These are phyloP conservation scores for Sporophila hypoxantha DNA, from an alignment of 2,113 vertebrate species.

Conservation along the genomic window DNA sequence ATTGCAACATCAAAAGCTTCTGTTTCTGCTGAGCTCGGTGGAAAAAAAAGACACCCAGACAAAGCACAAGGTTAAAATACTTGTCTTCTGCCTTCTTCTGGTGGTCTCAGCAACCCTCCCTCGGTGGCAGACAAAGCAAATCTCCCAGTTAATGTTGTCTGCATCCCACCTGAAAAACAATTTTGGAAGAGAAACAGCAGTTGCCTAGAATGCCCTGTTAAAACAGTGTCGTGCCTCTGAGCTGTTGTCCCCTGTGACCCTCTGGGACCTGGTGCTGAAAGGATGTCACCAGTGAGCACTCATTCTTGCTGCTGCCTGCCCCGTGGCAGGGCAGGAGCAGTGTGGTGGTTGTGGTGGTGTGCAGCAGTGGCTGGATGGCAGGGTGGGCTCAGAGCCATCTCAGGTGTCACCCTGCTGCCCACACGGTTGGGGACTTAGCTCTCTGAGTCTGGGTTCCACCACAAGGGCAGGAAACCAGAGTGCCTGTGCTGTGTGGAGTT, in stretches of 20 bases:
- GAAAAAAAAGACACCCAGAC: neutral
- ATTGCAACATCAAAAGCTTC: conserved; percentile 7
- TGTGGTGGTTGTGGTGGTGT: neutral
- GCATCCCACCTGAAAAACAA: neutral
- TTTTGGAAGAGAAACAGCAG: neutral
- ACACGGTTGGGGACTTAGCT: accelerated
- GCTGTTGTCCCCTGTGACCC: neutral
- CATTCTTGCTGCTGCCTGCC: neutral
- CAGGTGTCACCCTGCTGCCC: neutral
- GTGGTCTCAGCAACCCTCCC: neutral
- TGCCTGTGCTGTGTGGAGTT: too few species aligned
- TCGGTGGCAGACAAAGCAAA: neutral
- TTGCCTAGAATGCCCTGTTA: neutral
- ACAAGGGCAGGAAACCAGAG: accelerated
- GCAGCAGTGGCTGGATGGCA: accelerated
- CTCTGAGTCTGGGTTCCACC: neutral
- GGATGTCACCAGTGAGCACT: accelerated
- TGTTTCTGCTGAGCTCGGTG: neutral
- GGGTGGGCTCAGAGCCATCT: neutral
- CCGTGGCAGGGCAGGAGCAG: accelerated
- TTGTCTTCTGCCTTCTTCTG: neutral
- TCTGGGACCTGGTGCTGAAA: neutral
- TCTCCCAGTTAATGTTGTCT: neutral
- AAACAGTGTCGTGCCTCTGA: accelerated
- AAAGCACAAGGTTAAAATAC: neutral